Base-by-base conservation (phyloP, 2,113 vertebrate species). In the Amphiprion ocellaris region DNA sequence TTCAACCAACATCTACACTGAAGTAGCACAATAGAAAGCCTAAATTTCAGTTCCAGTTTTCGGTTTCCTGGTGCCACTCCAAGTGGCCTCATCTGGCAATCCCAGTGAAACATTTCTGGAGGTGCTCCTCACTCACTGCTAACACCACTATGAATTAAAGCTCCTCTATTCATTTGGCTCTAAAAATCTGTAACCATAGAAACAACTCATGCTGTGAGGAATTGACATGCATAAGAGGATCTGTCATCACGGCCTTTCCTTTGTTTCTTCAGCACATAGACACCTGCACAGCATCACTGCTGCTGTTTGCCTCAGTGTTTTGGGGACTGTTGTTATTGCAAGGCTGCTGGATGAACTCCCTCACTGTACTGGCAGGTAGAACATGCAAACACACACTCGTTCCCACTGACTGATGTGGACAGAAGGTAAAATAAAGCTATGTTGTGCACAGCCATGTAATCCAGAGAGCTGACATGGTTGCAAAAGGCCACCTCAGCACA, bases 151-250 rank as follows among this genome's bases (percentile, higher is more conserved):
- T 23, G 44, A 21, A 46, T 67, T 19, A 54, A 33, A 68, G 55
- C 33, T 55, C 26, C 62, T 21, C 21, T 62, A 74, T 46, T 69
- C 37, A 65, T 65, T 17, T 69, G 24, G 59, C 30, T 10, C 17
- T n/a, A 54, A 61, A 50, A 67, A 71, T 71, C 69, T 63, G 62
- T 85, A 52, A 68, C 73, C 77, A 81, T 81, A 33, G 73, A 17
- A 77, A 81, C 56, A 60, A 52, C n/a, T 14, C 44, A 41, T 30
- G 62, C 9, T 33, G 52, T 8, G 15, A 79, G 21, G 28, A 33
- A 65, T 11, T 60, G 75, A 44, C 41, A 28, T 46, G 12, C 14
- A 39, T 61, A 26, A 46, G 37, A 46, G 12, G 41, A 44, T 63
- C 30, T 24, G 28, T 21, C 17, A 55, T 65, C 28, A 49, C 59